Evolutionary conservation across 2,888 invertebrate species (phyloP).

Genomic region (Drosophila robusta): DNA sequence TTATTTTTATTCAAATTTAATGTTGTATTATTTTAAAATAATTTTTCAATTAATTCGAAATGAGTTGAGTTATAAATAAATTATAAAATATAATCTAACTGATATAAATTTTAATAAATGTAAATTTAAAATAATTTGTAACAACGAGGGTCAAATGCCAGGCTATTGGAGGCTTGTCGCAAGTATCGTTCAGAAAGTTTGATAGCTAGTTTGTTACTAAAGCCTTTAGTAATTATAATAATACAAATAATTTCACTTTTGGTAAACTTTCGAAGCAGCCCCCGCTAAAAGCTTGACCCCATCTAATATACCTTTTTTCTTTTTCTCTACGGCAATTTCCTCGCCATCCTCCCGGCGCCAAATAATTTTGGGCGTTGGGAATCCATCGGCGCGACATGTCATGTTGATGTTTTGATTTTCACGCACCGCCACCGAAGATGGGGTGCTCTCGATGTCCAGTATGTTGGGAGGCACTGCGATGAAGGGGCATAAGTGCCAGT

Average conservation of each 20-base stretch:
- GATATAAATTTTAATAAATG: too few relatives aligned
- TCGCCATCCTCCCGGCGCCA: slow-evolving; percentile 97
- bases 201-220: too few relatives aligned
- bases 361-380: slow-evolving; percentile 95
- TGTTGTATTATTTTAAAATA: too few relatives aligned
- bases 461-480: slow-evolving; percentile 95
- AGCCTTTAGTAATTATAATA: neutral
- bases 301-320: slow-evolving; percentile 91
- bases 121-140: too few relatives aligned
- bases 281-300: neutral
- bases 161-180: too few relatives aligned
- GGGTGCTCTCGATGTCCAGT: slow-evolving; percentile 94
- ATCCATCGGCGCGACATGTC: slow-evolving; percentile 95
- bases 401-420: slow-evolving; percentile 98
- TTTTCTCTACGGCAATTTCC: slow-evolving; percentile 92
- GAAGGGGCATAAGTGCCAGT: neutral
- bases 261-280: slow-evolving; percentile 21
- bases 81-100: too few relatives aligned
- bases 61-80: too few relatives aligned
- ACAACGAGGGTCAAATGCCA: too few relatives aligned
- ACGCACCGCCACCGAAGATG: slow-evolving; percentile 95
- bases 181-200: too few relatives aligned
- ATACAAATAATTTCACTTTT: neutral
- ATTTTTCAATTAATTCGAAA: too few relatives aligned
- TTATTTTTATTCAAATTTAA: too few relatives aligned